phyloP scores from a whole-genome alignment of 2,797 vertebrate genomes.

The Enteromius radiatus region DNA sequence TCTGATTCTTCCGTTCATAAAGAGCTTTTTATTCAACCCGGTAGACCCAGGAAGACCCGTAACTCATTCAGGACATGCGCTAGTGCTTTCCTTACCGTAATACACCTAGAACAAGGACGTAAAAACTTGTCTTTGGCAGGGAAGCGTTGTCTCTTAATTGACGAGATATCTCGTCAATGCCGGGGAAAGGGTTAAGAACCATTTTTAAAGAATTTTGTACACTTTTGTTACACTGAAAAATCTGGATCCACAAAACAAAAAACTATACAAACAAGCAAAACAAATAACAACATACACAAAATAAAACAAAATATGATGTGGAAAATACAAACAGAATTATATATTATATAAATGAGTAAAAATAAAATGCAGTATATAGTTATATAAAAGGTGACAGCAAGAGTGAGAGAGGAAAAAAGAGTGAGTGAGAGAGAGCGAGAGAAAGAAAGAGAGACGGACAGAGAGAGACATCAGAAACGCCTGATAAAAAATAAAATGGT shows the following conservation, averaged over 20 bases:
- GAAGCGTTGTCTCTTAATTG: too few relatives aligned
- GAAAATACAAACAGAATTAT: background rate
- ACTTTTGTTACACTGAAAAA: background rate
- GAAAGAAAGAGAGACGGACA: conserved; percentile 22
- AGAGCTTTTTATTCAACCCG: too few relatives aligned
- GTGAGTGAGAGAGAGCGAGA: background rate
- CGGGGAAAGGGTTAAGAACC: background rate
- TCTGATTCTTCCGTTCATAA: too few relatives aligned
- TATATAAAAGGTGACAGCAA: background rate
- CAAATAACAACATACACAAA: background rate
- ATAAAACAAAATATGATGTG: background rate
- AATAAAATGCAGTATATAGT: background rate
- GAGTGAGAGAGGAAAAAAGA: background rate
- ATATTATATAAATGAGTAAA: background rate
- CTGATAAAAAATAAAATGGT: conserved; percentile 46
- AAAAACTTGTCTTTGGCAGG: too few relatives aligned
- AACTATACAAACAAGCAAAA: background rate
- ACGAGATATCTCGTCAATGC: too few relatives aligned
- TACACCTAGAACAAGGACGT: too few relatives aligned
- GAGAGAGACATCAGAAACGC: conserved; percentile 15
- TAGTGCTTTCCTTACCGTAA: too few relatives aligned
- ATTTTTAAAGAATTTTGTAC: background rate
- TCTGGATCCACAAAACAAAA: background rate
- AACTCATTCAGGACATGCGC: too few relatives aligned
- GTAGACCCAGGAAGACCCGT: too few relatives aligned